Conservation (phyloP, 2,113 vertebrate species). For the Anguilla rostrata region DNA sequence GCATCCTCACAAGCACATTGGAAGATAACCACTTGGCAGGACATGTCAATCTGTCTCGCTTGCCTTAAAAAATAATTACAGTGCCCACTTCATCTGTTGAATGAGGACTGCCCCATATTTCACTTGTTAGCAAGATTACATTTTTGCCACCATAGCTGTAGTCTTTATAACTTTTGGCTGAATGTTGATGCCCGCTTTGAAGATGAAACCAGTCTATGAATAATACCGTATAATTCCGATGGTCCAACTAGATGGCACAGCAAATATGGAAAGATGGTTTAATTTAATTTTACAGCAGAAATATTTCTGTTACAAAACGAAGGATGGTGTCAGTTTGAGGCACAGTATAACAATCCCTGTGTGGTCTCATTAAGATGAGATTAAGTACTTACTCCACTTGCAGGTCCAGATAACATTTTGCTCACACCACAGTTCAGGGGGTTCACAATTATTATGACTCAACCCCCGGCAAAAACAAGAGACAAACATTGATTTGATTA, state of each 20-base stretch:
- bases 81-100: neutral
- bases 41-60: conserved; percentile 11
- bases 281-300: neutral
- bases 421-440: neutral
- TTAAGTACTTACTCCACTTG: too few relatives aligned
- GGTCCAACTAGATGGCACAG: neutral
- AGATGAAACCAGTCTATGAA: neutral
- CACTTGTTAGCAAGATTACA: neutral
- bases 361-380: too few relatives aligned
- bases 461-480: neutral
- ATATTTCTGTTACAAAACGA: neutral
- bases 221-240: neutral
- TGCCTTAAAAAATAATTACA: neutral
- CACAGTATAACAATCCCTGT: too few relatives aligned
- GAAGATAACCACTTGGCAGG: conserved; percentile 27
- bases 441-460: neutral
- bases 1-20: too few relatives aligned
- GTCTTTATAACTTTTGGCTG: neutral
- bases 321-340: too few relatives aligned
- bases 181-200: neutral
- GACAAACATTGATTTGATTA: neutral
- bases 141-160: neutral
- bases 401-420: neutral
- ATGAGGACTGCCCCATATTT: neutral
- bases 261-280: neutral